These are phyloP conservation scores for Xenentodon cancila DNA, from an alignment of 2,797 vertebrate genomes.

Conservation along the genomic window DNA sequence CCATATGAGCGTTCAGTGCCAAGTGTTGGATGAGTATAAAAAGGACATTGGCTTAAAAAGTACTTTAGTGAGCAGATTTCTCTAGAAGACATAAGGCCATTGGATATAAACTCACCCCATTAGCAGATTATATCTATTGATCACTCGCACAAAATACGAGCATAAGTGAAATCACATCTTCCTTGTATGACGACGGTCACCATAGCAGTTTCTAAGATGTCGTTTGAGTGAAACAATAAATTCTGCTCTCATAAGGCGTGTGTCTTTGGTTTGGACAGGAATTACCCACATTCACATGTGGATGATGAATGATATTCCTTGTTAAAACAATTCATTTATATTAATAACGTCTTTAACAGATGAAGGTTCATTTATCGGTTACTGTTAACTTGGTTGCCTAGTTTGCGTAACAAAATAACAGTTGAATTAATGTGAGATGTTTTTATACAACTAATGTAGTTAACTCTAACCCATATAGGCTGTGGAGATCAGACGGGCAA, in stretches of 20 bases:
- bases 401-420: not conserved
- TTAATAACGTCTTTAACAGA: not conserved
- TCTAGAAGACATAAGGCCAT: conserved; percentile 68
- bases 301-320: conserved; percentile 37
- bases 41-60: conserved; percentile 77
- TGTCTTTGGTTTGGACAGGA: conserved; percentile 3
- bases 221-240: conserved; percentile 37
- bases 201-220: conserved; percentile 32
- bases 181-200: conserved; percentile 43
- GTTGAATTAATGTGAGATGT: conserved; percentile 24
- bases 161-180: conserved; percentile 49
- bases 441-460: conserved; percentile 46
- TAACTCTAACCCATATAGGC: conserved; percentile 36
- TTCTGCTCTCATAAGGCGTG: conserved; percentile 15
- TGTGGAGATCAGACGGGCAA: conserved; percentile 21
- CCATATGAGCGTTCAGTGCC: conserved; percentile 69
- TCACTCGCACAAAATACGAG: conserved; percentile 63
- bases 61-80: conserved; percentile 76
- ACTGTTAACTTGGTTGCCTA: conserved; percentile 48
- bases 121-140: conserved; percentile 81
- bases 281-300: conserved; percentile 11
- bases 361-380: conserved; percentile 7
- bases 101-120: conserved; percentile 76
- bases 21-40: conserved; percentile 70
- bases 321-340: too few relatives aligned